A percentile compares a stretch with the other conserved stretches of the same genome.
phyloP scores from a whole-genome alignment of 2,888 invertebrate species.

The Epinotia demarniana region DNA sequence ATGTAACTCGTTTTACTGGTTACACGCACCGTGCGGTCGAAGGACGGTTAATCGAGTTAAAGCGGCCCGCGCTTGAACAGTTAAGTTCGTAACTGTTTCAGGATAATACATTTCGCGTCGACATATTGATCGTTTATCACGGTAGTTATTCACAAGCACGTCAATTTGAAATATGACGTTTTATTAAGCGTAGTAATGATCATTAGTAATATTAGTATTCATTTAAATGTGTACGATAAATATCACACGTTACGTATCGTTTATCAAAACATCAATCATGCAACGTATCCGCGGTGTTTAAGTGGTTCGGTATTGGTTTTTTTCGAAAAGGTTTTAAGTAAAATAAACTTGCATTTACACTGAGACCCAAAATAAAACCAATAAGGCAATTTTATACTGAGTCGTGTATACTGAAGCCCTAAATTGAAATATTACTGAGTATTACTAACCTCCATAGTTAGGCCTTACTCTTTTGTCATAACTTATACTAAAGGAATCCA shows the following conservation, averaged over 20 bases:
- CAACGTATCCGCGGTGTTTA: not conserved
- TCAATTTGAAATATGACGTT: constrained; percentile 1
- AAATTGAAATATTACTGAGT: constrained; percentile 52
- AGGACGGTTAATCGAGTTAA: not conserved
- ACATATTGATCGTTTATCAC: not conserved
- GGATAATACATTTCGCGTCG: constrained; percentile 4
- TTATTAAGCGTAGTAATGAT: not conserved
- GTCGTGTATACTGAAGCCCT: constrained; percentile 1
- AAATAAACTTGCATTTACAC: constrained; percentile 4
- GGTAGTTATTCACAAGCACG: not conserved
- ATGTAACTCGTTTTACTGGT: not conserved
- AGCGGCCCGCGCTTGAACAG: not conserved
- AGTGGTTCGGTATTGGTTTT: not conserved
- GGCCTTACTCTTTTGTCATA: constrained; percentile 99
- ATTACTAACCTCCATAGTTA: constrained; percentile 96
- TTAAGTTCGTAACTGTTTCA: not conserved
- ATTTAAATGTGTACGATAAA: constrained; percentile 1
- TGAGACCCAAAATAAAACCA: constrained; percentile 19
- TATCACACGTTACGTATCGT: not conserved
- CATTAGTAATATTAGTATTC: not conserved
- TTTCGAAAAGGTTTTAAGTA: not conserved
- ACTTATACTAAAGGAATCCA: constrained; percentile 97
- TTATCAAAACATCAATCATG: constrained; percentile 6
- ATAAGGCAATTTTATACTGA: constrained; percentile 19
- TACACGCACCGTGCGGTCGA: not conserved